Conservation (phyloP, 2,113 vertebrate species). For the Axis porcinus region DNA sequence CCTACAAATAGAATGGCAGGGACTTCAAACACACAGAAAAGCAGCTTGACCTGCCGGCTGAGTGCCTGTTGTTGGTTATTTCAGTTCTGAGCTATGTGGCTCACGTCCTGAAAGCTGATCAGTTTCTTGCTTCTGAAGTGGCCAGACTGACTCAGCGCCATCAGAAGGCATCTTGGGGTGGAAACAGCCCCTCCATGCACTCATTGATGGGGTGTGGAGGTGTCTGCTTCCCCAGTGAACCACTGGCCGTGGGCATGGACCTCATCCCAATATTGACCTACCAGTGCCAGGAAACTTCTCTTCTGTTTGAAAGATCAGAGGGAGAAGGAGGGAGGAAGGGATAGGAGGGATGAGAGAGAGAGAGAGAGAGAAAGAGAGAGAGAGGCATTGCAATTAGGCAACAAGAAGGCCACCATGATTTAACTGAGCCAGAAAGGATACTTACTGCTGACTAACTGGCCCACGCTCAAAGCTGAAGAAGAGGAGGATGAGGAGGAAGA, state of each 20-base stretch:
- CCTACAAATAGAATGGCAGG: conserved; percentile 44
- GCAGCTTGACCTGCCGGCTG: conserved; percentile 25
- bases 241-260: neutral
- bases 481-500: conserved; percentile 95
- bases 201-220: neutral
- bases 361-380: neutral
- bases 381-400: conserved; percentile 48
- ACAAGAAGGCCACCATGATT: neutral
- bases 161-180: neutral
- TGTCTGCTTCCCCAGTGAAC: neutral
- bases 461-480: conserved; percentile 97
- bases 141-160: conserved; percentile 13
- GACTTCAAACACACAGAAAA: conserved; percentile 49
- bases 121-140: conserved; percentile 11
- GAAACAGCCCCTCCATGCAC: neutral
- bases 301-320: neutral
- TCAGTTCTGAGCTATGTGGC: neutral
- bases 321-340: neutral
- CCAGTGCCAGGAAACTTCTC: neutral
- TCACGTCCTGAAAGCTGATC: conserved; percentile 21
- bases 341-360: neutral
- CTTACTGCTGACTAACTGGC: conserved; percentile 99
- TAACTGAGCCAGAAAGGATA: conserved; percentile 77
- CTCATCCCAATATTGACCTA: neutral
- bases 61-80: conserved; percentile 43